A percentile compares a stretch with the other conserved stretches of the same genome.
Conservation (phyloP, 2,797 vertebrate genomes). For the Sparus aurata region DNA sequence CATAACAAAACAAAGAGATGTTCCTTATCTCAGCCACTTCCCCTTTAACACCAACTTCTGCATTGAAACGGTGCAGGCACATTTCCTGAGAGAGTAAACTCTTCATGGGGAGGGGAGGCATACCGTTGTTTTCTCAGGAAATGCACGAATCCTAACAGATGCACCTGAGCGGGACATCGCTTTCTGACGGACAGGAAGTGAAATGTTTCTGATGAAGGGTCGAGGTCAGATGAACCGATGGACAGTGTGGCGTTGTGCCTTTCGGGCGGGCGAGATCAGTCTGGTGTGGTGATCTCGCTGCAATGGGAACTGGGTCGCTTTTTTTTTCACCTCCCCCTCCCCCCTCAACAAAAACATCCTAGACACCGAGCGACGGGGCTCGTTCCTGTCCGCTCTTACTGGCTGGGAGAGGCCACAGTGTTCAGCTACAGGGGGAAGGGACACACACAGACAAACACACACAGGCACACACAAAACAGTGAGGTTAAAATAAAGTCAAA, state of each 20-base stretch:
- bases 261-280: constrained; percentile 15
- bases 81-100: constrained; percentile 53
- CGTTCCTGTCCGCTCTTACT: constrained; percentile 65
- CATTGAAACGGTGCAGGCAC: constrained; percentile 32
- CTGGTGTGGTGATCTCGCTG: constrained; percentile 31
- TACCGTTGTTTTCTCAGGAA: constrained; percentile 25
- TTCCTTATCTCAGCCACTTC: constrained; percentile 49
- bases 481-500: constrained; percentile 67
- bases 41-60: constrained; percentile 35
- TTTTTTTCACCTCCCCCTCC: background rate
- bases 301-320: constrained; percentile 39
- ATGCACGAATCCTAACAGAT: constrained; percentile 30
- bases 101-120: constrained; percentile 27
- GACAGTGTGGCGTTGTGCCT: constrained; percentile 8
- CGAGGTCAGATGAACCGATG: constrained; percentile 27
- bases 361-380: constrained; percentile 64
- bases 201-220: constrained; percentile 6
- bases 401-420: constrained; percentile 73
- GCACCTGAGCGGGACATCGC: constrained; percentile 6
- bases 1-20: background rate
- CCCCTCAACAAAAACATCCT: constrained; percentile 42
- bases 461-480: constrained; percentile 65
- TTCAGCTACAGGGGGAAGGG: constrained; percentile 75
- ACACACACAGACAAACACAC: constrained; percentile 56
- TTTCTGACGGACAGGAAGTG: constrained; percentile 9